These are phyloP conservation scores for Cerceris ruficornis DNA, from an alignment of 2,888 invertebrate species.

Conservation along the genomic window DNA sequence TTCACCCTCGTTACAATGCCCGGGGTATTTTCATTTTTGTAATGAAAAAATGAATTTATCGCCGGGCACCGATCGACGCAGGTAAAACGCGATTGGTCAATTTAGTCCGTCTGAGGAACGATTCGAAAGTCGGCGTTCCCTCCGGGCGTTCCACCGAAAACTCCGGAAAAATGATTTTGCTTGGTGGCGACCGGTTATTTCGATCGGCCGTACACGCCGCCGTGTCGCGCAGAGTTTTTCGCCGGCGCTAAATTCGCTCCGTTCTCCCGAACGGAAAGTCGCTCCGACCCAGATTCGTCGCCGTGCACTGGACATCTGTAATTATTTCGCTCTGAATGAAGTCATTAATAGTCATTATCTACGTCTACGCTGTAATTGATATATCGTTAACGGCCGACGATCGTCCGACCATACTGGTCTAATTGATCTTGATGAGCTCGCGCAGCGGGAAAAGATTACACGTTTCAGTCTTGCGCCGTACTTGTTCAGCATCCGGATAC, in stretches of 20 bases:
- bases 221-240: not conserved
- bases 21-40: constrained; percentile 17
- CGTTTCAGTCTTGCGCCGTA: constrained; percentile 33
- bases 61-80: not conserved
- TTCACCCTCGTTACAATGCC: not conserved
- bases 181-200: constrained; percentile 28
- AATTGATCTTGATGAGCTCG: constrained; percentile 69
- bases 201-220: constrained; percentile 11
- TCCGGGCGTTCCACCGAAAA: not conserved
- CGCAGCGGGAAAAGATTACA: constrained; percentile 59
- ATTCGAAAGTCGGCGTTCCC: not conserved
- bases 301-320: constrained; percentile 50
- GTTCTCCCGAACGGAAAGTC: constrained; percentile 32
- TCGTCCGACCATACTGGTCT: constrained; percentile 58
- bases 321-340: constrained; percentile 69
- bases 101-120: not conserved
- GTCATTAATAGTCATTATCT: constrained; percentile 71
- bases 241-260: not conserved
- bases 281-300: constrained; percentile 59
- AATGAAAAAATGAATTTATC: constrained; percentile 23
- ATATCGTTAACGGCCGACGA: constrained; percentile 72
- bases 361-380: constrained; percentile 72
- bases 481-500: constrained; percentile 8
- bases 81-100: not conserved
- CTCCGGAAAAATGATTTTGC: constrained; percentile 8